phyloP scores from a whole-genome alignment of 2,797 vertebrate species.

The Anabas testudineus region DNA sequence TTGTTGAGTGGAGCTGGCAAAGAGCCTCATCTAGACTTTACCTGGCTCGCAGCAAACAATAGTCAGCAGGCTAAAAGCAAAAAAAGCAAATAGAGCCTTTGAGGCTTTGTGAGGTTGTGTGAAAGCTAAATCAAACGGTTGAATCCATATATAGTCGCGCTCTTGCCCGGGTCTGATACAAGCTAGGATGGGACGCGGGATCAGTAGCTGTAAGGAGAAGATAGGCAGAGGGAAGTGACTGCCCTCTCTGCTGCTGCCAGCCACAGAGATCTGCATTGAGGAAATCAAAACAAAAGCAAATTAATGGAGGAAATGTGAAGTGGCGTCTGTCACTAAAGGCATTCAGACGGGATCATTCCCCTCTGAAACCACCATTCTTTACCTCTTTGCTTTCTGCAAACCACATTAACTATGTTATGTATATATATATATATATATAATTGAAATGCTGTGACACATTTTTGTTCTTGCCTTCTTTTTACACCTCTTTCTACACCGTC shows the following conservation, averaged over 20 bases:
- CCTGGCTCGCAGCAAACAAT: constrained; percentile 40
- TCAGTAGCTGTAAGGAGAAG: background rate
- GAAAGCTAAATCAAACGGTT: constrained; percentile 36
- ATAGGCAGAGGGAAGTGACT: background rate
- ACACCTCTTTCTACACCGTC: background rate
- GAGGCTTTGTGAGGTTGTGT: constrained; percentile 25
- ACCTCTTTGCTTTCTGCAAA: background rate
- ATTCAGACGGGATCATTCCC: background rate
- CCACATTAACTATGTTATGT: too few relatives aligned
- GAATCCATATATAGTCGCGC: background rate
- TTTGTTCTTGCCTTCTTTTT: background rate
- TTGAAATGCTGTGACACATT: background rate
- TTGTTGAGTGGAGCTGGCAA: constrained; percentile 52
- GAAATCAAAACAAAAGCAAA: background rate
- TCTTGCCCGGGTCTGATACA: background rate
- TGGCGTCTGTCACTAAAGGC: background rate
- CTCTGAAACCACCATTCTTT: background rate
- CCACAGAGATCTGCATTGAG: constrained; percentile 3
- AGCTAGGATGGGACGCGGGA: constrained; percentile 1
- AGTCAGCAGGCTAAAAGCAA: constrained; percentile 3
- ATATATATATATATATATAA: too few relatives aligned
- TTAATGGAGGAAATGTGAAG: background rate
- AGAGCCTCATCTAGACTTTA: constrained; percentile 36
- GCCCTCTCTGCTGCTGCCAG: constrained; percentile 5
- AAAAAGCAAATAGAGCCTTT: constrained; percentile 15